A percentile compares a stretch with the other conserved stretches of the same genome.
Conservation (phyloP, 2,113 vertebrate species). For the Aspiorhynchus laticeps region DNA sequence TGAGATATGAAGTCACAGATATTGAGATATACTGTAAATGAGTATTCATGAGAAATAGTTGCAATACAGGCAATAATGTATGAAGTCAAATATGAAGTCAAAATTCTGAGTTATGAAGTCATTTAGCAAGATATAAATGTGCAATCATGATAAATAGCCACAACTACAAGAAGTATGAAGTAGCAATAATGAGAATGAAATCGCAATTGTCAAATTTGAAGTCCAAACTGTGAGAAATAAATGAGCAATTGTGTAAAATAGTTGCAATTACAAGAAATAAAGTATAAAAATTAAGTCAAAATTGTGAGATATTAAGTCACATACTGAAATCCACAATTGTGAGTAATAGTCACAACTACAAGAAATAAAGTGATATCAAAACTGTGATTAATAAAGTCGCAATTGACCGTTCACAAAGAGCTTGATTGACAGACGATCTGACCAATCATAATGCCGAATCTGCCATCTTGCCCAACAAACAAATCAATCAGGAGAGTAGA, state of each 20-base stretch:
- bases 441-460: too few relatives aligned
- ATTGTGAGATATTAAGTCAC: not conserved
- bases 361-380: not conserved
- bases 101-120: not conserved
- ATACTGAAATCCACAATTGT: not conserved
- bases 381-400: too few relatives aligned
- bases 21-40: not conserved
- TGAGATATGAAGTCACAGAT: not conserved
- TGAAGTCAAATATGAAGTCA: not conserved
- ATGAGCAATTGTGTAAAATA: too few relatives aligned
- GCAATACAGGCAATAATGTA: not conserved
- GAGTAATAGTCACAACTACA: not conserved
- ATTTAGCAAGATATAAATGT: not conserved
- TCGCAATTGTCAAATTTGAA: not conserved
- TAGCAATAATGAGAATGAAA: not conserved
- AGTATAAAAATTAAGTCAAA: too few relatives aligned
- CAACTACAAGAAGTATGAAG: not conserved
- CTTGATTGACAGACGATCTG: too few relatives aligned
- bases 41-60: not conserved
- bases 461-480: too few relatives aligned
- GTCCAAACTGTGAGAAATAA: not conserved
- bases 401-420: too few relatives aligned
- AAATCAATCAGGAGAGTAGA: too few relatives aligned
- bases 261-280: not conserved
- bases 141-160: not conserved